Percentiles rank a stretch among this genome's conserved stretches.
phyloP scores from a whole-genome alignment of 2,113 vertebrate genomes.

The Fukomys damarensis region DNA sequence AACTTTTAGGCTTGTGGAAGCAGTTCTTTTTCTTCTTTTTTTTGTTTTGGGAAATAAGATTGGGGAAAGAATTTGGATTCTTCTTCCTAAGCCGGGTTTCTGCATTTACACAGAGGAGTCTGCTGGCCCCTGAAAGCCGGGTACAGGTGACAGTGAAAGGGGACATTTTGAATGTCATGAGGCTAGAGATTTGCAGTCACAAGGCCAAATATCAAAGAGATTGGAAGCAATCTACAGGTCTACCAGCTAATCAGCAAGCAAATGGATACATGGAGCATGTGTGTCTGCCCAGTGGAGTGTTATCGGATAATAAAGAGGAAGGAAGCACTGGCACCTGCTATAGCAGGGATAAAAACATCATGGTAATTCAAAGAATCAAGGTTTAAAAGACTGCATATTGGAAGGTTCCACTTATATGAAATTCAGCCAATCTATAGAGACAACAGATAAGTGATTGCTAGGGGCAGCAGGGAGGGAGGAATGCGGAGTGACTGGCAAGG shows the following conservation, averaged over 20 bases:
- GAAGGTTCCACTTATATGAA: neutral
- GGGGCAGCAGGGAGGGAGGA: neutral
- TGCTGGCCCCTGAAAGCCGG: neutral
- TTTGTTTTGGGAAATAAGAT: neutral
- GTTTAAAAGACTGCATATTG: fast-evolving
- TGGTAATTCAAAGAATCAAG: neutral
- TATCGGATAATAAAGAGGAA: fast-evolving
- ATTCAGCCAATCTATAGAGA: neutral
- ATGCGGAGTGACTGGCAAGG: fast-evolving
- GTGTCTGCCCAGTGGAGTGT: fast-evolving
- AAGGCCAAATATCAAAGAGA: neutral
- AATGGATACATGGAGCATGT: neutral
- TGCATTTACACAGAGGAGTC: neutral
- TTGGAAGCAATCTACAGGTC: neutral
- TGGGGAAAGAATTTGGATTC: neutral
- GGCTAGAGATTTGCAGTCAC: neutral
- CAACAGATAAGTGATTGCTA: fast-evolving
- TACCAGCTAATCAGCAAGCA: too few species aligned
- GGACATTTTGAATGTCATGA: neutral
- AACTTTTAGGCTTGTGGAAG: slow-evolving; percentile 45
- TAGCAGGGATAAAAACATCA: fast-evolving
- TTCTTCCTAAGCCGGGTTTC: neutral
- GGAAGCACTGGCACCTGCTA: fast-evolving
- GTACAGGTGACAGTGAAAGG: neutral
- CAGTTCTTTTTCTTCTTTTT: neutral